Conservation (phyloP, 2,888 invertebrate genomes). For the Lissocephala sabroskyi region DNA sequence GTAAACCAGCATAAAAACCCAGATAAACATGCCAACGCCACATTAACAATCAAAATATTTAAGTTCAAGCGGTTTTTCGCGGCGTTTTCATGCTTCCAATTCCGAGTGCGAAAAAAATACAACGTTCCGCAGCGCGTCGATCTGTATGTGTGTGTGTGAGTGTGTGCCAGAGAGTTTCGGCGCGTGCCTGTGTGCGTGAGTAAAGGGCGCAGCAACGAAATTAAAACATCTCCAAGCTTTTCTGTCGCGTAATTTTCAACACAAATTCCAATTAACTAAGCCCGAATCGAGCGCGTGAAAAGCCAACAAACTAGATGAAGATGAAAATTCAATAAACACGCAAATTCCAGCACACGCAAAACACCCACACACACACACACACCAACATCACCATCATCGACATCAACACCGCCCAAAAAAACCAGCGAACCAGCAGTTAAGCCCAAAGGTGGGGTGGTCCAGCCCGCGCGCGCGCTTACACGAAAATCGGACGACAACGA, state of each 20-base stretch:
- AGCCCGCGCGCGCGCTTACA: slow-evolving; percentile 15
- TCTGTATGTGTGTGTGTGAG: slow-evolving; percentile 15
- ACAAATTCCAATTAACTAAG: slow-evolving; percentile 15
- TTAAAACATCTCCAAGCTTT: slow-evolving; percentile 2
- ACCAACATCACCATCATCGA: background rate
- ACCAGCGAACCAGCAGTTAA: too few relatives aligned
- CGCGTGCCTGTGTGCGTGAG: slow-evolving; percentile 28
- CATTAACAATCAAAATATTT: slow-evolving; percentile 17
- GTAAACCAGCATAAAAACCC: slow-evolving; percentile 19
- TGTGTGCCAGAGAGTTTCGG: too few relatives aligned
- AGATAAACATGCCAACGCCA: slow-evolving; percentile 24
- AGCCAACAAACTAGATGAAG: slow-evolving; percentile 1
- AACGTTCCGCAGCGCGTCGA: slow-evolving; percentile 22
- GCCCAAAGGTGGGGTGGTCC: too few relatives aligned
- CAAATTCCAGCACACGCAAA: slow-evolving; percentile 46
- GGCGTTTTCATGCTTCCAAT: background rate
- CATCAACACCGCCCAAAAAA: too few relatives aligned
- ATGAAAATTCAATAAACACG: slow-evolving; percentile 59
- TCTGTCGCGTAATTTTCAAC: too few relatives aligned
- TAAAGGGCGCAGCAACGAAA: slow-evolving; percentile 49
- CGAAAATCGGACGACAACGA: slow-evolving; percentile 53
- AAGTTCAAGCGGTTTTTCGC: slow-evolving; percentile 19
- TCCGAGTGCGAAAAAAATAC: slow-evolving; percentile 16
- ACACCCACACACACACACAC: slow-evolving; percentile 11
- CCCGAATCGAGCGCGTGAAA: slow-evolving; percentile 22